Percentiles rank a stretch among this genome's conserved stretches.
phyloP scores from a whole-genome alignment of 2,888 invertebrate species.

The Ethmia dodecea region DNA sequence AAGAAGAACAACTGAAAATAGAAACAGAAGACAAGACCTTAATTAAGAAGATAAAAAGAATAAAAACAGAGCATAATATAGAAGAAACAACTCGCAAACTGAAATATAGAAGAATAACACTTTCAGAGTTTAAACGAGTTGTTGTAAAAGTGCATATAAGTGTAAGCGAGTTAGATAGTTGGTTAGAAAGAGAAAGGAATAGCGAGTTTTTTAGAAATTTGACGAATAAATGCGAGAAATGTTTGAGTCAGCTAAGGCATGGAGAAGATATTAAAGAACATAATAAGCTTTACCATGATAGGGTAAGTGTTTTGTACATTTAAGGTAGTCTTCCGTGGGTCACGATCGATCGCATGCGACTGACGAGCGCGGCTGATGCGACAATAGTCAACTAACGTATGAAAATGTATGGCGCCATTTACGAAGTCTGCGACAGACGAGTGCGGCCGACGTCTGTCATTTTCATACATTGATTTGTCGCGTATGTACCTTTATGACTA shows the following conservation, averaged over 20 bases:
- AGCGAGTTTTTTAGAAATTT: constrained; percentile 13
- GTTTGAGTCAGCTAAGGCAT: constrained; percentile 1
- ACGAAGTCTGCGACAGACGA: no score
- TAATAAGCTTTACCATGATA: constrained; percentile 20
- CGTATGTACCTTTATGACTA: not conserved
- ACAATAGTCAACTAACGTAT: no score
- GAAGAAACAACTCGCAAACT: not conserved
- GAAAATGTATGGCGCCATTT: no score
- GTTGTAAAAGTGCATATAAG: no score
- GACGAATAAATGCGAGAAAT: constrained; percentile 18
- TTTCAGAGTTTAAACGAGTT: constrained; percentile 19
- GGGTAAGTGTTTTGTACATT: constrained; percentile 13
- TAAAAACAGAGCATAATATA: not conserved
- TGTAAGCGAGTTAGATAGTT: constrained; percentile 9
- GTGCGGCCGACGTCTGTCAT: no score
- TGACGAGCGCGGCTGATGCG: no score
- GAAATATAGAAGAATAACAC: constrained; percentile 3
- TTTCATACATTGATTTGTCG: no score
- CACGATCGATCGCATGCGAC: no score
- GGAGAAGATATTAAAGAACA: constrained; percentile 17
- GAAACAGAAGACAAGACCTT: not conserved
- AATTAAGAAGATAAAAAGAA: not conserved
- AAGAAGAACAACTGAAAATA: not conserved
- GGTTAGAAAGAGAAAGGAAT: constrained; percentile 20
- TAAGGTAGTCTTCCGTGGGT: not conserved